These are phyloP conservation scores for Aelia acuminata DNA, from an alignment of 2,888 invertebrate species.

Conservation along the genomic window DNA sequence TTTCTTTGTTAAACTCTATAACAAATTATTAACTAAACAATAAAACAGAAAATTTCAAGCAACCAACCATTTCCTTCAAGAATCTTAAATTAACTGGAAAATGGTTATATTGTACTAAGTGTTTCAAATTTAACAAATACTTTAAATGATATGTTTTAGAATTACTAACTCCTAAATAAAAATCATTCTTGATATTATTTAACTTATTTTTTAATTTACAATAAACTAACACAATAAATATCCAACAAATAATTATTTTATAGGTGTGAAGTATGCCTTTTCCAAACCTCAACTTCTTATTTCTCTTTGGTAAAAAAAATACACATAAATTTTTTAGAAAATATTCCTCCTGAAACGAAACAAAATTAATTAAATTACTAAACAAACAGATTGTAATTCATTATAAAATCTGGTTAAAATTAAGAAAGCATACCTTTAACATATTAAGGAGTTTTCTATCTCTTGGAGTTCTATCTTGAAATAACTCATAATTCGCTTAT, in stretches of 20 bases:
- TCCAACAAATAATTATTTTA: neutral
- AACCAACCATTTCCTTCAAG: slow-evolving; percentile 23
- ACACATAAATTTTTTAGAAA: slow-evolving; percentile 51
- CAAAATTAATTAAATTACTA: neutral
- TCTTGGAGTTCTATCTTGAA: slow-evolving; percentile 14
- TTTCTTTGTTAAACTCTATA: neutral
- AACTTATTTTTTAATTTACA: slow-evolving; percentile 22
- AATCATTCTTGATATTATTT: neutral
- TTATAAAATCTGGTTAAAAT: too few relatives aligned
- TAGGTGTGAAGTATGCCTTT: slow-evolving; percentile 23
- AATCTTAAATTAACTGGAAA: slow-evolving; percentile 29
- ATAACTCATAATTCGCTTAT: slow-evolving; percentile 5
- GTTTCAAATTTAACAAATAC: neutral
- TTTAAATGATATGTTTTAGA: slow-evolving; percentile 55
- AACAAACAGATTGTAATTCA: neutral
- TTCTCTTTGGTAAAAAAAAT: slow-evolving; percentile 55
- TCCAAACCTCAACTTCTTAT: slow-evolving; percentile 17
- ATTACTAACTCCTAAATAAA: slow-evolving; percentile 36
- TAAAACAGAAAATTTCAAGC: neutral
- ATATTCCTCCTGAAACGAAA: slow-evolving; percentile 56
- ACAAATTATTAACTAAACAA: slow-evolving; percentile 45
- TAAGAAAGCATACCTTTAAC: slow-evolving; percentile 37
- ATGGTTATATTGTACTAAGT: slow-evolving; percentile 37
- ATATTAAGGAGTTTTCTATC: slow-evolving; percentile 33
- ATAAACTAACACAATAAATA: slow-evolving; percentile 53